phyloP scores from a whole-genome alignment of 2,113 vertebrate species.

The Candoia aspera region DNA sequence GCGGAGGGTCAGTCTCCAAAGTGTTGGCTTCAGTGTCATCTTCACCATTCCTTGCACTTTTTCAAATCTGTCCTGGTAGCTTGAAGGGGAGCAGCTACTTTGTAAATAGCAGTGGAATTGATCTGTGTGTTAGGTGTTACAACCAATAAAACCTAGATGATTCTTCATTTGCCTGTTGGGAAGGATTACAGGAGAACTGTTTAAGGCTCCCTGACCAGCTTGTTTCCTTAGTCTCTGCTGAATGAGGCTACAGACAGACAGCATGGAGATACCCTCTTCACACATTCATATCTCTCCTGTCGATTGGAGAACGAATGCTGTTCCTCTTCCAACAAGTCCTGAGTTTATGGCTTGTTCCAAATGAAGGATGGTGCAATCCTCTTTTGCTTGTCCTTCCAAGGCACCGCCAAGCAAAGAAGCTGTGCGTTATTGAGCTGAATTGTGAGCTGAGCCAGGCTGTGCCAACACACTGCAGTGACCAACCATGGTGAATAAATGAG shows the following conservation, averaged over 20 bases:
- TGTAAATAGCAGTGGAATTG: too few relatives aligned
- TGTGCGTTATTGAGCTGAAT: not conserved
- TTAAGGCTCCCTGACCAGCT: not conserved
- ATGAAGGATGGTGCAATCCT: not conserved
- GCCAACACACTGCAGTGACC: too few relatives aligned
- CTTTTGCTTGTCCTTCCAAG: not conserved
- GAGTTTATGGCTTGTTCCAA: not conserved
- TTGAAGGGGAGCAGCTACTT: too few relatives aligned
- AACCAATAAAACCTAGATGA: too few relatives aligned
- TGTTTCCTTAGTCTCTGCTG: not conserved
- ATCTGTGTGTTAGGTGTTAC: too few relatives aligned
- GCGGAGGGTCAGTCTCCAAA: not conserved
- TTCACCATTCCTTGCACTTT: not conserved
- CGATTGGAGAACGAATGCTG: fast-evolving
- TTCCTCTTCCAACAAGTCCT: not conserved
- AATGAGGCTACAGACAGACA: conserved; percentile 30
- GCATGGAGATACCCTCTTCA: conserved; percentile 32
- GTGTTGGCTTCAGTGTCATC: too few relatives aligned
- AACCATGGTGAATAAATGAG: not conserved
- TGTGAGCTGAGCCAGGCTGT: not conserved
- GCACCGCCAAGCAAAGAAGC: not conserved
- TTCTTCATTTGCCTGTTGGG: not conserved
- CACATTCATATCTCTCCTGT: conserved; percentile 27
- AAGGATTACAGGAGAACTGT: not conserved
- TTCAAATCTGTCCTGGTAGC: not conserved